phyloP scores from a whole-genome alignment of 35 echinoderm and acorn worm species.

The Chiridota heheva region DNA sequence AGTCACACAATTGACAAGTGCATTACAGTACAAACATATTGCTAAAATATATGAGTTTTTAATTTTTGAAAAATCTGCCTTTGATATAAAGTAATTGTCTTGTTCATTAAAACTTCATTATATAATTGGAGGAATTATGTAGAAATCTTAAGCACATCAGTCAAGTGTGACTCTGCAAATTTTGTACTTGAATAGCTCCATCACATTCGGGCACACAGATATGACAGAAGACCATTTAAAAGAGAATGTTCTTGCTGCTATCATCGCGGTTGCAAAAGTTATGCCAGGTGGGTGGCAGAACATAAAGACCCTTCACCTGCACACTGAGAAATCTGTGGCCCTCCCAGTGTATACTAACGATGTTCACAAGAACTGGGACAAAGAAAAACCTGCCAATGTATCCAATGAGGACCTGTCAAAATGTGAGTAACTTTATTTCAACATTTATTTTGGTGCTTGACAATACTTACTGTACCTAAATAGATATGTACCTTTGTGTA shows the following conservation, averaged over 20 bases:
- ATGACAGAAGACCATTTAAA: conserved; percentile 52
- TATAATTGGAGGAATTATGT: conserved; percentile 12
- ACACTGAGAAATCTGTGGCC: conserved; percentile 66
- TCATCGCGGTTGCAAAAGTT: conserved; percentile 20
- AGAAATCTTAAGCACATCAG: too few relatives aligned
- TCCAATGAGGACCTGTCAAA: conserved; percentile 18
- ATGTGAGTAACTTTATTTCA: conserved; percentile 9
- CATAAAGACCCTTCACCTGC: conserved; percentile 71
- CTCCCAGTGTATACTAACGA: conserved; percentile 73
- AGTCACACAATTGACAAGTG: too few relatives aligned
- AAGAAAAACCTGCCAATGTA: neutral
- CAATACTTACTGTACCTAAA: too few relatives aligned
- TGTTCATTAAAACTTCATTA: neutral
- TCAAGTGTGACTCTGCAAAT: too few relatives aligned
- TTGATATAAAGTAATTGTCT: too few relatives aligned
- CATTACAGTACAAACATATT: too few relatives aligned
- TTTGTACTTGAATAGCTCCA: conserved; percentile 23
- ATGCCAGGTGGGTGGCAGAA: conserved; percentile 72
- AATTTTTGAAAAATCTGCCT: too few relatives aligned
- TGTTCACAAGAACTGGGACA: conserved; percentile 38
- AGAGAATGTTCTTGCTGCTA: conserved; percentile 66
- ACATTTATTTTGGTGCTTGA: too few relatives aligned
- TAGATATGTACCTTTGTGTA: too few relatives aligned
- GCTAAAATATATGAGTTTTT: too few relatives aligned
- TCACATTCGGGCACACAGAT: conserved; percentile 48